Evolutionary conservation across 2,888 invertebrate species (phyloP).

Genomic region (Parasteatoda lunata): DNA sequence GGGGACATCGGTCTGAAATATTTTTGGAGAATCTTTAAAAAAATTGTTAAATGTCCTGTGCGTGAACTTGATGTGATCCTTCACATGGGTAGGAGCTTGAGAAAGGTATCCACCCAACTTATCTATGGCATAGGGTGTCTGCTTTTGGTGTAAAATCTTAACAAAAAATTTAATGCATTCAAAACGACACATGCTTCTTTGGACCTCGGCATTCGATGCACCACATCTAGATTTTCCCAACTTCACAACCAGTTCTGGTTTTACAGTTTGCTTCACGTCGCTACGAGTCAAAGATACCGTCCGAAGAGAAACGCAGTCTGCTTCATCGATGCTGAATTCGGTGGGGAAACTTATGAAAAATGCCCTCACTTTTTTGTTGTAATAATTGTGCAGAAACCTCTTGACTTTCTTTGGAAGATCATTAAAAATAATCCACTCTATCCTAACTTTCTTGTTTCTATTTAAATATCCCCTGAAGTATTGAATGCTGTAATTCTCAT

Average conservation of each 20-base stretch:
- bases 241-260: background rate
- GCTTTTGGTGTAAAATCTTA: slow-evolving; percentile 2
- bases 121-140: background rate
- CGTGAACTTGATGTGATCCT: slow-evolving; percentile 10
- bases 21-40: slow-evolving; percentile 8
- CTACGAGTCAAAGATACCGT: background rate
- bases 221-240: background rate
- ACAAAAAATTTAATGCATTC: slow-evolving; percentile 9
- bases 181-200: background rate
- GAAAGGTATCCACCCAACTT: slow-evolving; percentile 28
- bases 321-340: slow-evolving; percentile 11
- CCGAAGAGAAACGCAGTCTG: slow-evolving; percentile 14
- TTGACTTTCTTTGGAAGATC: slow-evolving; percentile 25
- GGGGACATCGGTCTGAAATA: slow-evolving; percentile 12
- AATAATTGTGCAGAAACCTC: slow-evolving; percentile 2
- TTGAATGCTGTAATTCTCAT: slow-evolving; percentile 14
- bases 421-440: background rate
- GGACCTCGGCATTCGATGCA: background rate
- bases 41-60: slow-evolving; percentile 9
- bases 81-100: slow-evolving; percentile 19
- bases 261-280: background rate
- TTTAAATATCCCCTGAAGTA: slow-evolving; percentile 5
- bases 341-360: slow-evolving; percentile 17
- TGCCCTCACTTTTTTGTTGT: slow-evolving; percentile 12
- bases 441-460: background rate